phyloP scores from a whole-genome alignment of 1,140 invertebrate genomes.

The Drosophila rhopaloa region DNA sequence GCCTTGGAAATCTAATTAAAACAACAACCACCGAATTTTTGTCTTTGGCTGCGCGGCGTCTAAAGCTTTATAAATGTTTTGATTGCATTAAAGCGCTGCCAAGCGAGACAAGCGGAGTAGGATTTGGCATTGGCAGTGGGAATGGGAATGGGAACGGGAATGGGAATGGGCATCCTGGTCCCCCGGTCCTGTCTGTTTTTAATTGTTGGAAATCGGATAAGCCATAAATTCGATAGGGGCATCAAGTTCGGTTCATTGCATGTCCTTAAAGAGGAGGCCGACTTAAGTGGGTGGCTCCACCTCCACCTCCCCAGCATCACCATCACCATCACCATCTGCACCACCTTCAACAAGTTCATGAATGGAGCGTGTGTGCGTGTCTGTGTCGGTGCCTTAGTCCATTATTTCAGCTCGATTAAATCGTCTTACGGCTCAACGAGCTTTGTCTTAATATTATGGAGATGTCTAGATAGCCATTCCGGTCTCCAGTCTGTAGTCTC shows the following conservation, averaged over 20 bases:
- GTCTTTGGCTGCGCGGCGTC: constrained; percentile 61
- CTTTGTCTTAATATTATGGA: constrained; percentile 83
- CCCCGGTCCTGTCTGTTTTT: constrained; percentile 37
- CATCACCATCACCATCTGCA: background rate
- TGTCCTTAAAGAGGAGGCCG: constrained; percentile 1
- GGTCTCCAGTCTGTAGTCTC: constrained; percentile 2
- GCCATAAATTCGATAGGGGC: constrained; percentile 64
- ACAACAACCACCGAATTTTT: constrained; percentile 82
- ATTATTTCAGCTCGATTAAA: constrained; percentile 83
- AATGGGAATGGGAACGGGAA: background rate
- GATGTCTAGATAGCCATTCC: constrained; percentile 71
- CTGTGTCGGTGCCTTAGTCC: constrained; percentile 61
- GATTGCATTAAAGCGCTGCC: constrained; percentile 80
- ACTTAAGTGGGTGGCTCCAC: background rate
- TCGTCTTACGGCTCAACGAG: constrained; percentile 82
- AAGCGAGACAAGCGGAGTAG: constrained; percentile 56
- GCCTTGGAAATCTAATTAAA: constrained; percentile 81
- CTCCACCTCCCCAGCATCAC: background rate
- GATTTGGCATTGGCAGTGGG: background rate
- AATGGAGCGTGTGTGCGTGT: constrained; percentile 6
- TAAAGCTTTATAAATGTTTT: constrained; percentile 82
- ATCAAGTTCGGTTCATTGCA: constrained; percentile 40
- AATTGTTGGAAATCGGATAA: constrained; percentile 68
- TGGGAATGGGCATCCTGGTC: background rate
- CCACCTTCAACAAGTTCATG: constrained; percentile 45